Conservation (phyloP, 2,888 invertebrate genomes). For the Nebria salina region DNA sequence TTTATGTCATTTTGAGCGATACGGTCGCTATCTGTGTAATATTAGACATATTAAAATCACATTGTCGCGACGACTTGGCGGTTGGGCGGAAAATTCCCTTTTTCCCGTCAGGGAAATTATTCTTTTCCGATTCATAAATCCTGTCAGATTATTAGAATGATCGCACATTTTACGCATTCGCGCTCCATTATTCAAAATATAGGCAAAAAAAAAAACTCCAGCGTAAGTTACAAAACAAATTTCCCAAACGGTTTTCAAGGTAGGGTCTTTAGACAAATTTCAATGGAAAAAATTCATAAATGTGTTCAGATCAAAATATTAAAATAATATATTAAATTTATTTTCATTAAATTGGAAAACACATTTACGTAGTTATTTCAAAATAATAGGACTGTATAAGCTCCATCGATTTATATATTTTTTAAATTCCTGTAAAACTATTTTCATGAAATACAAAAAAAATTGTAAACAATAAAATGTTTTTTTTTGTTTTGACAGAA, state of each 20-base stretch:
- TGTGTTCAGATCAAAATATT: background rate
- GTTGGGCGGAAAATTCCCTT: background rate
- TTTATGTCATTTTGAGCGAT: background rate
- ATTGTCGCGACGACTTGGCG: background rate
- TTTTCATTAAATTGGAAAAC: no score
- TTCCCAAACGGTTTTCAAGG: background rate
- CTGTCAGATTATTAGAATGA: conserved; percentile 43
- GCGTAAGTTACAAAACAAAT: background rate
- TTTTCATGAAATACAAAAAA: background rate
- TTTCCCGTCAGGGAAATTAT: conserved; percentile 31
- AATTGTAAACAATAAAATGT: background rate
- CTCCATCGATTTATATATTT: no score
- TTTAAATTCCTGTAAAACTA: background rate
- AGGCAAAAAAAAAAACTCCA: background rate
- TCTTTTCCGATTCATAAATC: conserved; percentile 45
- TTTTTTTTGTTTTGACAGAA: background rate
- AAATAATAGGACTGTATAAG: no score
- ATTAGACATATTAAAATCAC: conserved; percentile 12
- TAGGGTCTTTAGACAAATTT: background rate
- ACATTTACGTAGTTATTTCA: no score
- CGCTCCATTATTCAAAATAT: background rate
- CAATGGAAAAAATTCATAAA: background rate
- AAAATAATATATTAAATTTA: no score
- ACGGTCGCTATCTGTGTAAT: background rate
- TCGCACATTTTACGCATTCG: conserved; percentile 18